Evolutionary conservation across 2,113 vertebrate species (phyloP).

Genomic region (Prunella fulvescens): DNA sequence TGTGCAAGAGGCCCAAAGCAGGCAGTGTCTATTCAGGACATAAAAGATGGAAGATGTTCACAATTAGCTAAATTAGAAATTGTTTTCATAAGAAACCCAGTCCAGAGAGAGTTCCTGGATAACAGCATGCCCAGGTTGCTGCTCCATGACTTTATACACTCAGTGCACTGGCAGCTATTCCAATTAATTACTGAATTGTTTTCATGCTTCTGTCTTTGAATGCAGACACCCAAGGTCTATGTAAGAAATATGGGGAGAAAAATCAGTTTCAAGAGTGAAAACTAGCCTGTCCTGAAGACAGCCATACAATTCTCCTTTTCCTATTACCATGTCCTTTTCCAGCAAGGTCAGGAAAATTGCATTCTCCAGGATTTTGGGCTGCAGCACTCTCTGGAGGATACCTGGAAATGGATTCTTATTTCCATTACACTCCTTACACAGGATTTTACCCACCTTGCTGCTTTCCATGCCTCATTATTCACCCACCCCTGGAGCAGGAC

Average conservation of each 20-base stretch:
- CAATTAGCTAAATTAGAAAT: neutral
- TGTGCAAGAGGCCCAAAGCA: neutral
- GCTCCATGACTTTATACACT: neutral
- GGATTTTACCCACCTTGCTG: neutral
- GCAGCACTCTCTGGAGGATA: neutral
- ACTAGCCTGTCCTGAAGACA: neutral
- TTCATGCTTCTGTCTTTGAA: neutral
- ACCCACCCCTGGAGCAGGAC: neutral
- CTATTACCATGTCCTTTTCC: neutral
- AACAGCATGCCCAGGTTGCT: neutral
- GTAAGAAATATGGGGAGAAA: neutral
- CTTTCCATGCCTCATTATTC: neutral
- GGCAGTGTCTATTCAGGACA: neutral
- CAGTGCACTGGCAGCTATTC: neutral
- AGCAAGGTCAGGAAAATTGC: conserved; percentile 33
- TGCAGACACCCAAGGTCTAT: neutral
- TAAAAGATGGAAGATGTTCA: neutral
- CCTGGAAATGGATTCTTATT: neutral
- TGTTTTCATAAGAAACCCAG: neutral
- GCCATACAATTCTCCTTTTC: neutral
- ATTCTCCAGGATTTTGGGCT: neutral
- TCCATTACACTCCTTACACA: neutral
- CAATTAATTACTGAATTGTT: neutral
- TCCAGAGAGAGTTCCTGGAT: neutral
- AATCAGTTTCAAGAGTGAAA: neutral